Evolutionary conservation across 2,888 invertebrate species (phyloP), one percentile per base, ranked within the genome.

Genomic region (Nomada goodeniana): DNA sequence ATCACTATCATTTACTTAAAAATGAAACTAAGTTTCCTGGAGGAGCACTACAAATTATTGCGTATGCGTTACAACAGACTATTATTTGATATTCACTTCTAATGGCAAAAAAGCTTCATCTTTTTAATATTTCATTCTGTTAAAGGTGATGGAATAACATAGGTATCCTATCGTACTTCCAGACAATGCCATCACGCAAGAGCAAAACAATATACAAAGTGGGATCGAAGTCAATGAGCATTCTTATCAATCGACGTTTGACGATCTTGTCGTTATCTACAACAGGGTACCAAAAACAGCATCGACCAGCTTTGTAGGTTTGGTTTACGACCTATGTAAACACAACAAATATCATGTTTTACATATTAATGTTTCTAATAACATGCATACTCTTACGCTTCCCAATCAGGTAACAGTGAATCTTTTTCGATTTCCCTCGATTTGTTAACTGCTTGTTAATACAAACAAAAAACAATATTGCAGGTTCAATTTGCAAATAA

Each of bases 281-380:
- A 99, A 99, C 94, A 96, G 99, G 90, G 98, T 99, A 76, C 99
- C 99, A 11, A 99, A 99, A 94, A 99, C 99, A 50, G 99, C 98
- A 20, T 99, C 99, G 26, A 99, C 99, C 11, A 98, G 98, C 94
- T 98, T 99, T 93, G 98, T 98, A 85, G 98, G 98, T 79, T 96
- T 98, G 79, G 97, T 97, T 0, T 98, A 98, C 91, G 98, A 98
- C 94, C 94, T 98, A 81, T 98, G 98, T 93, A 96, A 96, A 91
- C 96, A 96, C 92, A 97, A 96, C 92, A 95, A 95, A 88, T 98
- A 96, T 93, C 96, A 97, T 94, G 97, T 98, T 55, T 95, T 99
- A 89, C 99, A 99, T 94, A 97, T 99, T 87, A 99, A 99, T 94
- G 97, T 99, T 73, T 98, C 98, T 1, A 98, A 98, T 80, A 99